A percentile compares a stretch with the other conserved stretches of the same genome.
Conservation (phyloP, 2,797 vertebrate genomes). For the Cossypha niveicapilla region DNA sequence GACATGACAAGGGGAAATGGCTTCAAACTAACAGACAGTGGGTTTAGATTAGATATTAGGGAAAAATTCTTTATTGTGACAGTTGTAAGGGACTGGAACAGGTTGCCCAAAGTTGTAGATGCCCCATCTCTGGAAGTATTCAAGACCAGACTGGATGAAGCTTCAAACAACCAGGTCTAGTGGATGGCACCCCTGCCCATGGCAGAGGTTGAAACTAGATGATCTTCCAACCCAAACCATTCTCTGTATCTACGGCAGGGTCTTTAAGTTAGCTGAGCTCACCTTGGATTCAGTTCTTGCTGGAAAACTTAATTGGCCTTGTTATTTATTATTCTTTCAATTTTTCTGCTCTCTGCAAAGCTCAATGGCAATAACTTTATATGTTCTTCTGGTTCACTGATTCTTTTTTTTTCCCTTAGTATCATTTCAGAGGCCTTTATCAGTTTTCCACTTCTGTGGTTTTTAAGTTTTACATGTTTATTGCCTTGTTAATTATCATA, state of each 20-base stretch:
- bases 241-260: neutral
- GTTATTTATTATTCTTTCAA: conserved; percentile 8
- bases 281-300: neutral
- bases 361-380: conserved; percentile 16
- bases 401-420: neutral
- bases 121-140: neutral
- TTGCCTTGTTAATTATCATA: conserved; percentile 42
- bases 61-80: neutral
- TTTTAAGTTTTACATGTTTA: conserved; percentile 55
- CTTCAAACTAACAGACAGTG: neutral
- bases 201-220: neutral
- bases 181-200: neutral
- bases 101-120: neutral
- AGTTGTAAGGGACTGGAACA: accelerated
- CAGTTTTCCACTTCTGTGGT: conserved; percentile 49
- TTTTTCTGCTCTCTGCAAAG: neutral
- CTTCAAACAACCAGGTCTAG: neutral
- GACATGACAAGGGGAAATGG: neutral
- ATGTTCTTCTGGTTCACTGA: conserved; percentile 15
- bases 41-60: neutral
- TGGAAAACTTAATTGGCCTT: neutral
- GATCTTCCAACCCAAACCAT: neutral
- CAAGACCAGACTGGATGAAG: neutral
- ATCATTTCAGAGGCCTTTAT: conserved; percentile 17
- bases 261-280: neutral